These are phyloP conservation scores for Uromys caudimaculatus DNA, from an alignment of 2,797 vertebrate species.

Conservation along the genomic window DNA sequence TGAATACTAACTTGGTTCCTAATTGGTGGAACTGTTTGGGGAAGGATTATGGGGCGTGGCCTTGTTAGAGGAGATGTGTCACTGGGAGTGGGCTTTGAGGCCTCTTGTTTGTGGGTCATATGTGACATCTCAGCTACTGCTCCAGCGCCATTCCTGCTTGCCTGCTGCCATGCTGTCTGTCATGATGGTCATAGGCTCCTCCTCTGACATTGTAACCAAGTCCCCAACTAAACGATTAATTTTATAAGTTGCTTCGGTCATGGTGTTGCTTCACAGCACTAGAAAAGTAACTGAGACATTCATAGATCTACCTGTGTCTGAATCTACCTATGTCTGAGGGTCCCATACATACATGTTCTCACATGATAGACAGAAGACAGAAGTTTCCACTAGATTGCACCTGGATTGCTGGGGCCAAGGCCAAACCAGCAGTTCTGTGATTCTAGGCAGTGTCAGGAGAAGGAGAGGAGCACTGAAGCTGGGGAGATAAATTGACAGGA, in stretches of 20 bases:
- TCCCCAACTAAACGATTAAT: not conserved
- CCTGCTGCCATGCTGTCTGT: too few species aligned
- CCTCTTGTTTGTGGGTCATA: not conserved
- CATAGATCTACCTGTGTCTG: not conserved
- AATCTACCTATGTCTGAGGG: not conserved
- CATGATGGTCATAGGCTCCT: not conserved
- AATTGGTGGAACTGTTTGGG: not conserved
- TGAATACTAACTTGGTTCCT: not conserved
- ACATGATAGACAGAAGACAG: not conserved
- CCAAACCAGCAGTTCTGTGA: not conserved
- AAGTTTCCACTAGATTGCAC: not conserved
- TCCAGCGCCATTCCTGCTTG: not conserved
- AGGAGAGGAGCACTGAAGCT: not conserved
- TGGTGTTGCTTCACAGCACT: not conserved
- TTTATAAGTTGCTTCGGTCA: not conserved
- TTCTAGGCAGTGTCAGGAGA: not conserved
- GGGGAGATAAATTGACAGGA: not conserved
- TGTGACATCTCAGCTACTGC: not conserved
- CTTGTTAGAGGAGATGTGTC: not conserved
- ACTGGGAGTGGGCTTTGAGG: not conserved
- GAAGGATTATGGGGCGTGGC: not conserved
- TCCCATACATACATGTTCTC: rapidly evolving
- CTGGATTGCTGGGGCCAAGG: not conserved
- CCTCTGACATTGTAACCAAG: not conserved
- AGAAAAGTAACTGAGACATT: not conserved